Base-by-base conservation (phyloP, 2,888 invertebrate species). In the Agrochola circellaris region DNA sequence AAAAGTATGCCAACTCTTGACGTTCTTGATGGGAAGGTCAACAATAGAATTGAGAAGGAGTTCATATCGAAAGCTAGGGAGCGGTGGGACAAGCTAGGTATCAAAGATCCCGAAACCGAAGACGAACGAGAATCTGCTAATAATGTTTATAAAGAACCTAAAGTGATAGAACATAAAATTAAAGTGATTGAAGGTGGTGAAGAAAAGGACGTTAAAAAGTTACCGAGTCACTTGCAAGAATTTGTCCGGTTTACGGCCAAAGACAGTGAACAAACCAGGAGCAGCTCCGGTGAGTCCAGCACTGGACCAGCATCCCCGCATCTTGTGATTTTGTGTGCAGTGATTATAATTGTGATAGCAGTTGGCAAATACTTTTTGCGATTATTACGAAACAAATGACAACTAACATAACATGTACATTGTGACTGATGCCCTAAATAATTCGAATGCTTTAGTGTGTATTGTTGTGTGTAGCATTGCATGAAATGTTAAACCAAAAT, bases 181-280 rank as follows among this genome's bases (percentile, higher is more conserved):
- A 97, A 97, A 93, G 97, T 98, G 73, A 97, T 98, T 66, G 98
- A 98, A 91, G 98, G 98, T 79, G 91, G 97, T 89, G 90, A 97
- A 94, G 97, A 97, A 90, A 97, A 97, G 79, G 97, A 97, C 89
- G 96, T 97, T 65, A 96, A 96, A 75, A 97, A 97, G 81, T 96
- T 98, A 81, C 98, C 98, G 9, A 97, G 97, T 89, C 98, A 98
- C 94, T 97, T 98, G 90, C 97, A 97, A 91, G 98, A 98, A 90
- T 98, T 98, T 92, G 97, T 98, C 88, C 97, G 97, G 91, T 97
- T 98, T 89, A 97, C 97, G 61, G 93, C 95, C 56, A 95, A 95
- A 83, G 96, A 97, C 86, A 95, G 96, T 88, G 95, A 96, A 84
- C 96, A 97, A 88, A 97, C 97, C 95, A 97, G 97, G 95, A 97